Conservation (phyloP, 2,113 vertebrate genomes). For the Pungitius pungitius region DNA sequence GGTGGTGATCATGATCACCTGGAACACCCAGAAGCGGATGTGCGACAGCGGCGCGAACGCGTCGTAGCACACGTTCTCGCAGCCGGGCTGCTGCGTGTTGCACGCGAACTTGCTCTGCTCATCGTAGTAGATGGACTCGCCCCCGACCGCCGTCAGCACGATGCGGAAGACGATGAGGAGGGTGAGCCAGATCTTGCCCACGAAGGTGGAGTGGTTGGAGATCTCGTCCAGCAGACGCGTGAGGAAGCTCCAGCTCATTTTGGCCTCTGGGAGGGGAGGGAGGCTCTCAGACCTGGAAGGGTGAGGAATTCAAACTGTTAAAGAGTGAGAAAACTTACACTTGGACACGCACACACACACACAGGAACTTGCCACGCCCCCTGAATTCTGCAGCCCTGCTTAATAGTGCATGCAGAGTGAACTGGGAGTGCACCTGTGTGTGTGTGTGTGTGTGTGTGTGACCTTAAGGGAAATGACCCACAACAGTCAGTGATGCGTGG, state of each 20-base stretch:
- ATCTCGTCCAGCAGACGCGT: constrained; percentile 92
- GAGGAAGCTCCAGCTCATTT: constrained; percentile 94
- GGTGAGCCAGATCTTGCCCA: constrained; percentile 93
- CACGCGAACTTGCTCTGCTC: constrained; percentile 94
- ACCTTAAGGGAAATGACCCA: background rate
- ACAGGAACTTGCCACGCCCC: no score
- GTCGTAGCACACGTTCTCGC: constrained; percentile 93
- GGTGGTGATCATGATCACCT: constrained; percentile 89
- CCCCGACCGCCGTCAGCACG: constrained; percentile 89
- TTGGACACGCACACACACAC: no score
- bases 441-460: background rate
- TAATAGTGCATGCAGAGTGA: no score
- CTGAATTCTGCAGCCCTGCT: no score
- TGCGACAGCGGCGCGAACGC: constrained; percentile 90
- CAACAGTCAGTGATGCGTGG: background rate
- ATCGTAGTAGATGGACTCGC: constrained; percentile 93
- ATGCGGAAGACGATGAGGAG: constrained; percentile 91
- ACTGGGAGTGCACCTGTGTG: background rate
- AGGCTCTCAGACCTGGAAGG: constrained; percentile 60
- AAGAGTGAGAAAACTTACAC: background rate
- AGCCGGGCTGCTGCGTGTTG: constrained; percentile 90
- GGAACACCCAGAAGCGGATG: constrained; percentile 92
- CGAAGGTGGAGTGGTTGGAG: constrained; percentile 92
- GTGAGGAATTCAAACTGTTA: background rate
- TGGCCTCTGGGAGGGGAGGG: constrained; percentile 56